Percentiles rank a stretch among this genome's conserved stretches.
Evolutionary conservation across 1,140 invertebrate species (phyloP).

Genomic region (Drosophila rhopaloa): DNA sequence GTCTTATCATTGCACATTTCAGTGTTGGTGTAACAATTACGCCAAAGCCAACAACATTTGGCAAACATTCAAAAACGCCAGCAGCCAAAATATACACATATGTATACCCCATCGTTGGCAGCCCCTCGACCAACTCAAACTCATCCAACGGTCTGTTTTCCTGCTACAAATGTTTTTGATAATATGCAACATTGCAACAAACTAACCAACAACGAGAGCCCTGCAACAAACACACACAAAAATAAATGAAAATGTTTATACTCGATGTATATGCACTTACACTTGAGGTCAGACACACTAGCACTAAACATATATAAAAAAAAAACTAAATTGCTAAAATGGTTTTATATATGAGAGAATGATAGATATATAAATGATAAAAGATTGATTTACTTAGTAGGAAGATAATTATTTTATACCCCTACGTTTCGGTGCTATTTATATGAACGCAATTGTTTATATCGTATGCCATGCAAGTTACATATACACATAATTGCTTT

Average conservation of each 20-base stretch:
- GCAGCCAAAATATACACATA: constrained; percentile 69
- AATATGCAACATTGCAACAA: constrained; percentile 70
- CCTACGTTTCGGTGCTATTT: not conserved
- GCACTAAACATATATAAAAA: not conserved
- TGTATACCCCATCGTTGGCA: constrained; percentile 13
- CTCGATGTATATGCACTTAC: constrained; percentile 9
- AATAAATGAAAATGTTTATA: constrained; percentile 25
- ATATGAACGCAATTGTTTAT: not conserved
- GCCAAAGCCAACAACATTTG: constrained; percentile 75
- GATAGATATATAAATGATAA: too few species aligned
- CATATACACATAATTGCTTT: constrained; percentile 47
- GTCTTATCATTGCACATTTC: constrained; percentile 80
- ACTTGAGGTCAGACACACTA: not conserved
- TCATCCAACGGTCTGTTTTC: constrained; percentile 21
- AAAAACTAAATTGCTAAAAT: too few species aligned
- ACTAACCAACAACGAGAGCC: constrained; percentile 59
- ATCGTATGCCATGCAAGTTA: constrained; percentile 11
- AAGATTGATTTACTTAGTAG: too few species aligned
- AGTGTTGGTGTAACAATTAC: constrained; percentile 80
- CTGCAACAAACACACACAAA: constrained; percentile 14
- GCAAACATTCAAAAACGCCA: constrained; percentile 79
- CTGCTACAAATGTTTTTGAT: constrained; percentile 72
- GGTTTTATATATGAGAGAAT: too few species aligned
- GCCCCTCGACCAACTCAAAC: constrained; percentile 23
- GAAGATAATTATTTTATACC: too few species aligned